Evolutionary conservation across 2,113 vertebrate species (phyloP).

Genomic region (Corythoichthys intestinalis): DNA sequence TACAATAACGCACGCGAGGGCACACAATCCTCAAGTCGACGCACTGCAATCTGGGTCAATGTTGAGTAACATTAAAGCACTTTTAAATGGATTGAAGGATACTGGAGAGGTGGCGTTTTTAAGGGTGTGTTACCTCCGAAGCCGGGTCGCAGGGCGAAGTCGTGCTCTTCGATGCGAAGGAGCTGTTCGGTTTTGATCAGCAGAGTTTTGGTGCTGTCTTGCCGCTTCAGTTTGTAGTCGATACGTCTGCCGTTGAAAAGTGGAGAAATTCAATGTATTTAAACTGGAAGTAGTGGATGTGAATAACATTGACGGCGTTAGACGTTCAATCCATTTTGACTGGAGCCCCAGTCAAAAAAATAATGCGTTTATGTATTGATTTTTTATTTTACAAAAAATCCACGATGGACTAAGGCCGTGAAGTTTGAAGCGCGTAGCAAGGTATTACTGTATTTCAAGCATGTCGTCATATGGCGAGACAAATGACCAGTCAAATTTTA

Average conservation of each 20-base stretch:
- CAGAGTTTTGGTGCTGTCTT: constrained; percentile 82
- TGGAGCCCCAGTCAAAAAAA: too few relatives aligned
- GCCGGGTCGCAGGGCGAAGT: constrained; percentile 88
- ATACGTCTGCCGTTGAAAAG: constrained; percentile 66
- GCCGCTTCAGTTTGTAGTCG: constrained; percentile 80
- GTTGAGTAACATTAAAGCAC: constrained; percentile 4
- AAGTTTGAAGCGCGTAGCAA: too few relatives aligned
- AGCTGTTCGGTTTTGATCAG: constrained; percentile 83
- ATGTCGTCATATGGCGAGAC: too few relatives aligned
- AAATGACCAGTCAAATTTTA: too few relatives aligned
- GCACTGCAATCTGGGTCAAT: constrained; percentile 54
- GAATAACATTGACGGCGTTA: too few relatives aligned
- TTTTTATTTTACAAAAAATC: too few relatives aligned
- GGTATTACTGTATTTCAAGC: too few relatives aligned
- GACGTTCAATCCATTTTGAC: too few relatives aligned
- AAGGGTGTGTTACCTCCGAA: constrained; percentile 80
- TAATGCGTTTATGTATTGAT: too few relatives aligned
- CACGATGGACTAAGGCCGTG: too few relatives aligned
- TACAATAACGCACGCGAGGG: constrained; percentile 16
- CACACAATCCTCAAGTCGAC: constrained; percentile 34
- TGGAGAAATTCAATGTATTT: too few relatives aligned
- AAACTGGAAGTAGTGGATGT: too few relatives aligned
- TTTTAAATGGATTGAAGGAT: constrained; percentile 22
- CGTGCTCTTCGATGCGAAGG: constrained; percentile 84
- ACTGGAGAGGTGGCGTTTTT: not conserved